Evolutionary conservation across 1,140 invertebrate species (phyloP).

Genomic region (Ylistrum balloti): DNA sequence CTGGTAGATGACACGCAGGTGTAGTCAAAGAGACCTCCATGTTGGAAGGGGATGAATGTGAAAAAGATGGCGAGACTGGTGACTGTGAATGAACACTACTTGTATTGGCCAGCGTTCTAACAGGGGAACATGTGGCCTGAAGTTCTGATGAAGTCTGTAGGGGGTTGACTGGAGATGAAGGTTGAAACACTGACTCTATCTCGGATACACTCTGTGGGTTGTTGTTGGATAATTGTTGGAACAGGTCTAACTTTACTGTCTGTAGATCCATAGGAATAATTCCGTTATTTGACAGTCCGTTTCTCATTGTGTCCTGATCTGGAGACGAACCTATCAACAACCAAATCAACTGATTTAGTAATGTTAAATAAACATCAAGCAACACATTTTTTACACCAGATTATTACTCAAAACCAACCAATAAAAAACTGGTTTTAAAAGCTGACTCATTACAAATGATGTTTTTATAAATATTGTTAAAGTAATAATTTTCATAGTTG

Average conservation of each 20-base stretch:
- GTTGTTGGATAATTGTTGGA: not conserved
- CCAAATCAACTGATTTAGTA: not conserved
- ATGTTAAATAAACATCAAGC: no score
- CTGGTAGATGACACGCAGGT: constrained; percentile 41
- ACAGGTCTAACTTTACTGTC: not conserved
- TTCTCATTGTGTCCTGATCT: constrained; percentile 22
- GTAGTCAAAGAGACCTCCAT: constrained; percentile 34
- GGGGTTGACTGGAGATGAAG: constrained; percentile 26
- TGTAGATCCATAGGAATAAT: constrained; percentile 1
- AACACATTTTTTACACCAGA: no score
- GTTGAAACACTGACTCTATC: not conserved
- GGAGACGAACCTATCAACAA: not conserved
- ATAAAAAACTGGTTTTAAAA: no score
- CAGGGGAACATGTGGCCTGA: not conserved
- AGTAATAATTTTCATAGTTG: no score
- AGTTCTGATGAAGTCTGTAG: not conserved
- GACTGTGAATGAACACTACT: constrained; percentile 31
- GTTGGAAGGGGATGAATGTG: constrained; percentile 42
- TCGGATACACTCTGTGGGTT: not conserved
- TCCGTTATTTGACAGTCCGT: not conserved
- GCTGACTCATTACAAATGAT: no score
- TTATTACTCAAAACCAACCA: no score
- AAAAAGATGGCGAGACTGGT: not conserved
- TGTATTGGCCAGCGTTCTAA: not conserved
- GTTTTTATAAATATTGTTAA: no score